Base-by-base conservation (phyloP, 2,888 invertebrate genomes). In the Theodoxus fluviatilis region DNA sequence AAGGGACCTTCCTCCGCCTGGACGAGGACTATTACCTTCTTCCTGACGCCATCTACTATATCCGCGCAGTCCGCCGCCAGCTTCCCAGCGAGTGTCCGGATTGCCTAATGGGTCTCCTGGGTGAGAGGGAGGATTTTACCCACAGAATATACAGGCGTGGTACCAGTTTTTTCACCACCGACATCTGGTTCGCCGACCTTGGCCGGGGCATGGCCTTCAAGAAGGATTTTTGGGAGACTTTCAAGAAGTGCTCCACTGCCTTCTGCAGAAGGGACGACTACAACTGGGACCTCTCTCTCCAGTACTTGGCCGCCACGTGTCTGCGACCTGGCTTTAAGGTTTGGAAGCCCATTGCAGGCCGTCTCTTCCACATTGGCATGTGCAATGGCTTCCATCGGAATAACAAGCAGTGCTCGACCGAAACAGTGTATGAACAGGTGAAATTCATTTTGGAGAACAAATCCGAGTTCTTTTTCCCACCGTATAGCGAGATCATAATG, bases 181-280 rank as follows among this genome's bases (percentile, higher is more conserved):
- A 18, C 35, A 49, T 37, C 64, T 69, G 69, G 69, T 64, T 49
- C 25, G 64, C 57, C 9, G 69, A 64, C 4, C 28, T 69, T 9
- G 69, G 69, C 2, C n/a, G 69, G 15, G 69, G 69, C 18, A 69
- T 69, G 69, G 69, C 64, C n/a, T 64, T 69, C 18, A 35, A 22
- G 9, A 63, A 31, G 38, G 69, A 69, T 1, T 69, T 69, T 28
- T 69, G 69, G 69, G 35, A 69, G 9, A 40, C 43, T 22, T 52
- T 69, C 15, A 52, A 25, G 35, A 3, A n/a, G 12, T 69, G 69
- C 52, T 47, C 52, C 1, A 33, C 31, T 15, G 15, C 52, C 15
- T 69, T 69, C 55, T 69, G 69, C 52, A 61, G 64, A 15, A 52
- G 38, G 18, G 69, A 69, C 43, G 69, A 69, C 25, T 69, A 69